phyloP scores from a whole-genome alignment of 2,797 vertebrate species.

The Emys orbicularis region DNA sequence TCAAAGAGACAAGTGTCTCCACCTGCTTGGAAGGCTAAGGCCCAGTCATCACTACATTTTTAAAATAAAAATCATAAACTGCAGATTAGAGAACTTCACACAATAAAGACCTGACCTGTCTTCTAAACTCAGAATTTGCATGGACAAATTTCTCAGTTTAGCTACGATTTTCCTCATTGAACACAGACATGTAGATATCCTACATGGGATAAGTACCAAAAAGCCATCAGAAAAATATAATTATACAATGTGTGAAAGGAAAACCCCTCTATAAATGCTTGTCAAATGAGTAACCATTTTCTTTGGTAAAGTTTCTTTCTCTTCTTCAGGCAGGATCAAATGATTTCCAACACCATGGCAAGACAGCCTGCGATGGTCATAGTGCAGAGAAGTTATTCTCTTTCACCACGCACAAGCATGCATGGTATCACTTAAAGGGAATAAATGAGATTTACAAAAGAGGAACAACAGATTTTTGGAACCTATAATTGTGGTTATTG shows the following conservation, averaged over 20 bases:
- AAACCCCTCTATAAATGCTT: accelerated
- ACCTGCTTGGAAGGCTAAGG: accelerated
- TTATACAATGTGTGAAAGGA: neutral
- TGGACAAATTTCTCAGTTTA: neutral
- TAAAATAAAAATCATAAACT: neutral
- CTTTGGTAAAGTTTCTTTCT: neutral
- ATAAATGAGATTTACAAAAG: slow-evolving; percentile 75
- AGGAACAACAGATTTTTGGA: slow-evolving; percentile 74
- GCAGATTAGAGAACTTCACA: accelerated
- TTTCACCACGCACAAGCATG: slow-evolving; percentile 22
- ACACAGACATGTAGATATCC: accelerated
- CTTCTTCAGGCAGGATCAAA: neutral
- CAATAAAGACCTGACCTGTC: neutral
- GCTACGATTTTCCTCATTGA: neutral
- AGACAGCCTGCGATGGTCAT: neutral
- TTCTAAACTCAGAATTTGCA: neutral
- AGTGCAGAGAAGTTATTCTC: neutral
- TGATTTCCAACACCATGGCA: neutral
- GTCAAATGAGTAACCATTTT: neutral
- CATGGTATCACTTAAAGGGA: slow-evolving; percentile 50
- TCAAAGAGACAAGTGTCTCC: neutral
- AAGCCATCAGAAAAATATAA: neutral
- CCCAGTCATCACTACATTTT: accelerated
- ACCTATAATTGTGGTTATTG: slow-evolving; percentile 76
- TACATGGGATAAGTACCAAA: accelerated